Percentiles rank a stretch among this genome's conserved stretches.
phyloP scores from a whole-genome alignment of 2,888 invertebrate genomes.

The Byasa hedistus region DNA sequence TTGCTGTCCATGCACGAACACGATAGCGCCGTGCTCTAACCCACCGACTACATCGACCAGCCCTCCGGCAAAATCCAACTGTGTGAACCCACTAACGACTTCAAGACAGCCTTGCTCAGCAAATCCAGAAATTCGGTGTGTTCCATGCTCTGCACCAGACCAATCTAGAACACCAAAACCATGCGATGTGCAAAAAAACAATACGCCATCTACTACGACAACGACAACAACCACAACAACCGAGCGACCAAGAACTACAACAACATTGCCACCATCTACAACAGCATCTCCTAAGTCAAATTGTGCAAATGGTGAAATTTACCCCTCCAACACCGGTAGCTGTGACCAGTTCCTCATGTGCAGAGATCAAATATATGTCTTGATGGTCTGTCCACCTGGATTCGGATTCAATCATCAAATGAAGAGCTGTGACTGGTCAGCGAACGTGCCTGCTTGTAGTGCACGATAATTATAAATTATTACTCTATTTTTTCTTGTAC shows the following conservation, averaged over 20 bases:
- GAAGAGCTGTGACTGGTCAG: constrained; percentile 91
- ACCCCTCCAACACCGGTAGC: constrained; percentile 5
- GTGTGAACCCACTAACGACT: neutral
- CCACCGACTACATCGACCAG: neutral
- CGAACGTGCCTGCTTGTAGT: constrained; percentile 86
- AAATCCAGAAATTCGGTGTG: neutral
- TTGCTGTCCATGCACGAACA: neutral
- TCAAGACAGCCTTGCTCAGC: neutral
- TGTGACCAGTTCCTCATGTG: constrained; percentile 26
- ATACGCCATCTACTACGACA: neutral
- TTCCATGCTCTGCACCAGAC: neutral
- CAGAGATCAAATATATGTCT: constrained; percentile 56
- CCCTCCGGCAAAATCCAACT: no score
- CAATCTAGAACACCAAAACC: constrained; percentile 3
- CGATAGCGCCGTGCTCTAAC: neutral
- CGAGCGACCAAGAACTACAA: neutral
- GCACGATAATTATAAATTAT: constrained; percentile 10
- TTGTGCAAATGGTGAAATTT: constrained; percentile 20
- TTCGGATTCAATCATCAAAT: constrained; percentile 80
- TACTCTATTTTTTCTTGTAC: no score
- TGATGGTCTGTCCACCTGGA: constrained; percentile 1
- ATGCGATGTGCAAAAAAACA: neutral
- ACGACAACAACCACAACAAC: neutral
- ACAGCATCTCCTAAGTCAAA: neutral
- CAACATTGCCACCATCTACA: neutral